Evolutionary conservation across 2,797 vertebrate species (phyloP).

Genomic region (Orestias chungarensis): DNA sequence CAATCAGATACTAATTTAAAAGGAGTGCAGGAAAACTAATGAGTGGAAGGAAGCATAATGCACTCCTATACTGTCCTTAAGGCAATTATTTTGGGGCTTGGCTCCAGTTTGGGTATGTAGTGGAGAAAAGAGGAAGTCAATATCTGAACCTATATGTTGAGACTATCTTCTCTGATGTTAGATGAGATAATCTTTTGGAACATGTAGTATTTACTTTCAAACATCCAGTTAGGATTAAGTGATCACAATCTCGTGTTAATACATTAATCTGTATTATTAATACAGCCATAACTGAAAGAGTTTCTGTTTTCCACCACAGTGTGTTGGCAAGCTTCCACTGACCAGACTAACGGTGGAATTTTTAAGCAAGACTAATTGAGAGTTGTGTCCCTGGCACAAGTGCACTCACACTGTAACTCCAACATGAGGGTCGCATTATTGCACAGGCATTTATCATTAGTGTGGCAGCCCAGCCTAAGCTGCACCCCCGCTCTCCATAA

Average conservation of each 20-base stretch:
- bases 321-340: conserved; percentile 65
- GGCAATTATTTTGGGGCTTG: conserved; percentile 46
- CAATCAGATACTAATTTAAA: conserved; percentile 73
- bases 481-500: conserved; percentile 73
- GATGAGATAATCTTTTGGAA: conserved; percentile 69
- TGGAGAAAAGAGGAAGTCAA: conserved; percentile 52
- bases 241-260: conserved; percentile 75
- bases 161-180: conserved; percentile 42
- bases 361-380: conserved; percentile 76
- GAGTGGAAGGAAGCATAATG: conserved; percentile 53
- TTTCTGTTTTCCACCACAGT: conserved; percentile 61
- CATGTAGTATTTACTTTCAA: conserved; percentile 65
- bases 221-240: conserved; percentile 67
- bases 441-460: conserved; percentile 72
- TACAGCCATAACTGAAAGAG: conserved; percentile 66
- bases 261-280: conserved; percentile 77
- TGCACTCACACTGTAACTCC: conserved; percentile 63
- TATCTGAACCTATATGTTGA: conserved; percentile 60
- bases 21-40: conserved; percentile 40
- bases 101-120: conserved; percentile 31
- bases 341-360: conserved; percentile 54
- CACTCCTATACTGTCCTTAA: conserved; percentile 34
- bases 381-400: conserved; percentile 46
- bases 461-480: conserved; percentile 60
- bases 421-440: conserved; percentile 60